These are phyloP conservation scores for Smutsia gigantea DNA, from an alignment of 2,797 vertebrate species.

Conservation along the genomic window DNA sequence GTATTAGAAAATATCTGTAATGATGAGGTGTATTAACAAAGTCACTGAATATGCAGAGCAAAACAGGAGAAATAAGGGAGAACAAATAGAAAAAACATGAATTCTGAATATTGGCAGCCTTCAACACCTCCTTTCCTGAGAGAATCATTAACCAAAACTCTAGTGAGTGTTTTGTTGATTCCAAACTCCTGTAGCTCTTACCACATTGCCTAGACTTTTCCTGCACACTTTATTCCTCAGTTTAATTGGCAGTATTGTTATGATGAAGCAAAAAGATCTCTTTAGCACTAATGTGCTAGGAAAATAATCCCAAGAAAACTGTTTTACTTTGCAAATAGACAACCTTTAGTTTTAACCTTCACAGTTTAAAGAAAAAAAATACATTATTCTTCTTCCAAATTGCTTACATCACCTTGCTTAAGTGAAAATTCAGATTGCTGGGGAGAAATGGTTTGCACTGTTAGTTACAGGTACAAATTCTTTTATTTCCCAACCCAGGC, in stretches of 20 bases:
- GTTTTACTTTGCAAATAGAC: background rate
- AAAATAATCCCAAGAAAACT: background rate
- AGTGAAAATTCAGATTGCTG: background rate
- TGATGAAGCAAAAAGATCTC: background rate
- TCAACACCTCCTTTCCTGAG: background rate
- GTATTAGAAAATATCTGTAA: background rate
- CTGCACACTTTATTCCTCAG: background rate
- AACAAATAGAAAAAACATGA: background rate
- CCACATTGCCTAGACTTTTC: background rate
- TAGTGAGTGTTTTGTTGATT: background rate
- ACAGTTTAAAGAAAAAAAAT: background rate
- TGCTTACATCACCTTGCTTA: background rate
- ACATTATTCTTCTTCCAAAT: conserved; percentile 5
- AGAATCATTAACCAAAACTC: background rate
- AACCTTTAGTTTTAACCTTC: conserved; percentile 38
- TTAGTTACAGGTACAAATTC: conserved; percentile 14
- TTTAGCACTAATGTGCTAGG: conserved; percentile 17
- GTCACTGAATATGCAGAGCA: background rate
- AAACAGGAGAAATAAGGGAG: background rate
- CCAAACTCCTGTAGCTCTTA: background rate
- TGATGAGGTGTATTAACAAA: background rate
- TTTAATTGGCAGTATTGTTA: background rate
- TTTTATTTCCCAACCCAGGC: background rate
- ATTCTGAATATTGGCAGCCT: background rate
- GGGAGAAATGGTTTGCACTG: background rate